A percentile compares a stretch with the other conserved stretches of the same genome.
Evolutionary conservation across 53 echinoderm and acorn worm species (phyloP).

Genomic region (Arbacia lixula): DNA sequence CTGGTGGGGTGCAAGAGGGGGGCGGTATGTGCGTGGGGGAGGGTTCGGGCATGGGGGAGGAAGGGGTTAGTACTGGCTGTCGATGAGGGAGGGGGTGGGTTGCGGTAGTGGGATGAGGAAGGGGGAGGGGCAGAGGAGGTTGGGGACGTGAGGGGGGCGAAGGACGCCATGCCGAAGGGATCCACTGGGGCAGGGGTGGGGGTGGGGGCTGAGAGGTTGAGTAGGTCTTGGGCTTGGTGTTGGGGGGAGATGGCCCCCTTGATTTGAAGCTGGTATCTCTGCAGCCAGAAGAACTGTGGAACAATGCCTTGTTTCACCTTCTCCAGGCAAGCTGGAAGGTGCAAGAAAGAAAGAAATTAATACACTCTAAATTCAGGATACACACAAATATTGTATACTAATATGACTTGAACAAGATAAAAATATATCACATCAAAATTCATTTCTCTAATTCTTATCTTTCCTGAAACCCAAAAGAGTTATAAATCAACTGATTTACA

Average conservation of each 20-base stretch:
- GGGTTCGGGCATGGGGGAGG: constrained; percentile 39
- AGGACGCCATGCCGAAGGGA: constrained; percentile 76
- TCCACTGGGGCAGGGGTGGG: constrained; percentile 38
- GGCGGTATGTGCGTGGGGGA: constrained; percentile 36
- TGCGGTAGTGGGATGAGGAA: background rate
- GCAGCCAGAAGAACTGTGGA: constrained; percentile 84
- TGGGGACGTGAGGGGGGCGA: constrained; percentile 56
- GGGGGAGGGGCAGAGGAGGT: constrained; percentile 24
- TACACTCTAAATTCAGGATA: no score
- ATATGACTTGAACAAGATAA: no score
- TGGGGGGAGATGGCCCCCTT: constrained; percentile 3
- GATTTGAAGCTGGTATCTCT: constrained; percentile 67
- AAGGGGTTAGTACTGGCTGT: constrained; percentile 36
- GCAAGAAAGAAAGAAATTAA: no score
- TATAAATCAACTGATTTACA: no score
- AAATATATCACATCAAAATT: no score
- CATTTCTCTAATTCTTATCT: no score
- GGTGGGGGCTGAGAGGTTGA: constrained; percentile 30
- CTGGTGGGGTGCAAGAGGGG: constrained; percentile 10
- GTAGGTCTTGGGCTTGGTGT: background rate
- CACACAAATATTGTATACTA: no score
- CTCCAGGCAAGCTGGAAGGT: constrained; percentile 80
- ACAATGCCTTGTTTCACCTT: constrained; percentile 78
- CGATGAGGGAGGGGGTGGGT: no score
- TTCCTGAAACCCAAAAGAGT: no score